Conservation (phyloP, 2,888 invertebrate genomes). For the Nowickia ferox region DNA sequence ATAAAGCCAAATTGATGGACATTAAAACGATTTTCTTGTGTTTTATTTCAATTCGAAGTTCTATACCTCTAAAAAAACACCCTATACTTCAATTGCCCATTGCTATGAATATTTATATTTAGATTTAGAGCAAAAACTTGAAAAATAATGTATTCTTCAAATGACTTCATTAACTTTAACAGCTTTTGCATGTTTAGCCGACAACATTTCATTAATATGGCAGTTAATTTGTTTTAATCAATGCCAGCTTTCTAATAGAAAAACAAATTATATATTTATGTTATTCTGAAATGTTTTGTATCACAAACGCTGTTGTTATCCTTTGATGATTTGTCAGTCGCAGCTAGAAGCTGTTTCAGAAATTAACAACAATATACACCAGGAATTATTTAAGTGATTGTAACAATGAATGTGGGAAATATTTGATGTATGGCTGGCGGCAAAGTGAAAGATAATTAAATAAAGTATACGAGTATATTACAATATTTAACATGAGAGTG, state of each 20-base stretch:
- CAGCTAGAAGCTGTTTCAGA: not conserved
- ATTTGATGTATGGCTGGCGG: constrained; percentile 30
- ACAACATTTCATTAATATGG: constrained; percentile 34
- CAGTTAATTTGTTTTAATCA: constrained; percentile 35
- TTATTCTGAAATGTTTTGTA: constrained; percentile 33
- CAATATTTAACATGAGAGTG: not conserved
- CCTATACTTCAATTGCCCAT: not conserved
- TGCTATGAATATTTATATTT: constrained; percentile 59
- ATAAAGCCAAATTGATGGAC: no score
- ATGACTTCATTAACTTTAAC: constrained; percentile 56
- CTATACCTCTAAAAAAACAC: no score
- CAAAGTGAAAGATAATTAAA: constrained; percentile 34
- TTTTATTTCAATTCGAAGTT: no score
- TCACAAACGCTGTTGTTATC: constrained; percentile 8
- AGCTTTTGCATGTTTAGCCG: constrained; percentile 56
- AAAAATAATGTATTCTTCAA: constrained; percentile 34
- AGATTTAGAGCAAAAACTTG: constrained; percentile 28
- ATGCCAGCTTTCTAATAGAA: constrained; percentile 11
- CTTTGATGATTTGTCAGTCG: constrained; percentile 49
- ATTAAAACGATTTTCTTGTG: no score
- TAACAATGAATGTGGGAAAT: constrained; percentile 12
- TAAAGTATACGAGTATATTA: not conserved
- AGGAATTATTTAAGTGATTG: constrained; percentile 31
- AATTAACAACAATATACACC: constrained; percentile 19
- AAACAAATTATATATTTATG: constrained; percentile 51